Base-by-base conservation (phyloP, 2,888 invertebrate genomes). In the Chouioia cunea region DNA sequence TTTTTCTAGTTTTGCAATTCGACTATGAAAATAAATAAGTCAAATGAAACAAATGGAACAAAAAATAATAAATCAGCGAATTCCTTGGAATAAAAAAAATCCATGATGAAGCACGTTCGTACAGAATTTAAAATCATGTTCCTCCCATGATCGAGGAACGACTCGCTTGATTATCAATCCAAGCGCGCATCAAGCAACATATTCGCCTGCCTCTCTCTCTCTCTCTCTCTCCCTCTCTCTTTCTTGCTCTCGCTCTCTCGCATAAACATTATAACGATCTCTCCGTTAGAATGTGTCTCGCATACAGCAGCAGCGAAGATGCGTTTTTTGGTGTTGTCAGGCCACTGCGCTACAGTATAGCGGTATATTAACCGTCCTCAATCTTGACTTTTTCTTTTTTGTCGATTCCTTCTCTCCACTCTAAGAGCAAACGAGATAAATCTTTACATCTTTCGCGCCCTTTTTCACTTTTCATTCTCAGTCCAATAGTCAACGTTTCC, bases 311-410 rank as follows among this genome's bases (percentile, higher is more conserved):
- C 44, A 47, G n/a, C n/a, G n/a, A n/a, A n/a, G 59, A 68, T 72
- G 71, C 71, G 64, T 20, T 71, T 67, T 36, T 43, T 46, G 44
- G 56, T 18, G 54, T 60, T 64, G 65, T 54, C 36, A 56, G 36
- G 65, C n/a, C 56, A 18, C 18, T 36, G 44, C 44, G 14, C 4
- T 16, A 36, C 67, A 73, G 75, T 74, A 74, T 80, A 79, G 80
- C 80, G 80, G 80, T 80, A 80, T 77, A 79, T 79, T 80, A 80
- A 80, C 80, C 79, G 80, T 80, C 80, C 73, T 73, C 22, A 16
- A 14, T 74, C 66, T 73, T 73, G 67, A 70, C 73, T 43, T 54
- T 53, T 60, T 43, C 27, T 22, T 57, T 57, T 47, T 50, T 50
- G 50, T 16, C 50, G 50, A 50, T 6, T 20, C 50, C 50, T 50